phyloP scores from a whole-genome alignment of 92 coral and sea anemone genomes.

The Parazoanthus swiftii region DNA sequence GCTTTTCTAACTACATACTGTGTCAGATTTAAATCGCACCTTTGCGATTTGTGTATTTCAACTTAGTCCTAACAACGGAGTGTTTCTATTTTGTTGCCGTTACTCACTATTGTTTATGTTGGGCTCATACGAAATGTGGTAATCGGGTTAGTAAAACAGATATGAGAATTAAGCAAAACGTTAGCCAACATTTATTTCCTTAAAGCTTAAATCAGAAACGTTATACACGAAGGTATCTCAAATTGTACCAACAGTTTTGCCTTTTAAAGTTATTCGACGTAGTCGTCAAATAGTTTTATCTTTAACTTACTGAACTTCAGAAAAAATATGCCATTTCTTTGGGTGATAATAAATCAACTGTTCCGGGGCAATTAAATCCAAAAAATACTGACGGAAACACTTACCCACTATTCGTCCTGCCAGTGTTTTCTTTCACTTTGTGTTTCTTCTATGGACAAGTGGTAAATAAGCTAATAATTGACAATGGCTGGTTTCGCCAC shows the following conservation, averaged over 20 bases:
- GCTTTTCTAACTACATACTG: too few species aligned
- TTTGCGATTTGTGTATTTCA: too few species aligned
- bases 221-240: background rate
- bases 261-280: background rate
- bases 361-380: background rate
- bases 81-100: background rate
- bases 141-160: background rate
- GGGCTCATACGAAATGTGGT: background rate
- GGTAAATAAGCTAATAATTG: background rate
- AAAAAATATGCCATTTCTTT: background rate
- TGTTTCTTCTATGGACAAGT: background rate
- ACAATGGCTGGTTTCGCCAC: conserved; percentile 8
- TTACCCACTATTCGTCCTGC: background rate
- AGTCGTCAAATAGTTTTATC: background rate
- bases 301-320: background rate
- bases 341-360: background rate
- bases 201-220: background rate
- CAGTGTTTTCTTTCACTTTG: background rate
- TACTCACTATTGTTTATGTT: background rate
- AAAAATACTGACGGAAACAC: background rate
- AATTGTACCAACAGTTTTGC: background rate
- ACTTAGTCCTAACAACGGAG: too few species aligned
- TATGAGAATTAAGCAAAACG: background rate
- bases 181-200: background rate
- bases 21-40: too few species aligned